phyloP scores from a whole-genome alignment of 2,113 vertebrate species.

The Triplophysa rosa region DNA sequence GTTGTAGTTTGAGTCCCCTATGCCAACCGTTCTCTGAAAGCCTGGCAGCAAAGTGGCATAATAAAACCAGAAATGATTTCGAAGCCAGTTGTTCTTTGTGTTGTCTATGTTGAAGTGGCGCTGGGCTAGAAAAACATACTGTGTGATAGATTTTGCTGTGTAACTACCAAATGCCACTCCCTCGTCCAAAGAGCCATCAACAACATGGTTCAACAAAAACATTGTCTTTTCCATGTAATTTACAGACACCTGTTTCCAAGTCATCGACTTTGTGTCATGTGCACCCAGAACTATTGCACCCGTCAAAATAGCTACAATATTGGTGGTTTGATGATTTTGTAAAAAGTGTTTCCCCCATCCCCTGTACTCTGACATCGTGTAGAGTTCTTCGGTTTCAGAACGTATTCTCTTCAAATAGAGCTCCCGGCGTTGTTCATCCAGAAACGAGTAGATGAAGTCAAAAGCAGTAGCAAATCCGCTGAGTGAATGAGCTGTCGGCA shows the following conservation, averaged over 20 bases:
- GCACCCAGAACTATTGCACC: conserved; percentile 86
- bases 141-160: conserved; percentile 90
- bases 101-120: conserved; percentile 93
- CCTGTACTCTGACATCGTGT: conserved; percentile 86
- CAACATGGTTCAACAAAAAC: conserved; percentile 91
- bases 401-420: conserved; percentile 85
- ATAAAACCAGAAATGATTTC: conserved; percentile 94
- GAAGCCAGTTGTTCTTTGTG: conserved; percentile 90
- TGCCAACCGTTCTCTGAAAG: conserved; percentile 91
- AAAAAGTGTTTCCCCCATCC: conserved; percentile 95
- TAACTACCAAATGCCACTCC: conserved; percentile 98
- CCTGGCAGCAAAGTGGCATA: conserved; percentile 91
- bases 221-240: conserved; percentile 97
- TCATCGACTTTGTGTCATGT: conserved; percentile 78
- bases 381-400: conserved; percentile 82
- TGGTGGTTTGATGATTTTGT: conserved; percentile 95
- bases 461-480: conserved; percentile 96
- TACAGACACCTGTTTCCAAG: conserved; percentile 89
- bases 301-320: conserved; percentile 87
- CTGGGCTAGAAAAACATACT: conserved; percentile 92
- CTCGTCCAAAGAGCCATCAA: conserved; percentile 93
- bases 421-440: conserved; percentile 77
- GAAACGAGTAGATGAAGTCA: conserved; percentile 86
- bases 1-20: conserved; percentile 98
- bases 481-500: conserved; percentile 90